A percentile compares a stretch with the other conserved stretches of the same genome.
These are phyloP conservation scores for Meganola albula DNA, from an alignment of 2,888 invertebrate species.

Conservation along the genomic window DNA sequence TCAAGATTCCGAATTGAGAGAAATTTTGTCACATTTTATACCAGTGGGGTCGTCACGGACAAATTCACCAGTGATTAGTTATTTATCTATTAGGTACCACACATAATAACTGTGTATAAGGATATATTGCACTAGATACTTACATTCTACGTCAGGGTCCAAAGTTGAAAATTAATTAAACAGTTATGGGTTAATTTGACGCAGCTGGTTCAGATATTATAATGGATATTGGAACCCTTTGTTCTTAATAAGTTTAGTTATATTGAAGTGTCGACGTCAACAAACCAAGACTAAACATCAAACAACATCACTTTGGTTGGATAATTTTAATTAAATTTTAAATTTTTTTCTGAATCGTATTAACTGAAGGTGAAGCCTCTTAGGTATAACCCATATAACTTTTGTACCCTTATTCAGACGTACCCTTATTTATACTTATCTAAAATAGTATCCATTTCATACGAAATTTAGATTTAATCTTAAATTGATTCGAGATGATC, in stretches of 20 bases:
- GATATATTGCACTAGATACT: background rate
- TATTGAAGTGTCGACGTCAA: slow-evolving; percentile 24
- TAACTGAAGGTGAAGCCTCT: too few species aligned
- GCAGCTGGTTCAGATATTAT: slow-evolving; percentile 47
- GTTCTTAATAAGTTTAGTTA: slow-evolving; percentile 35
- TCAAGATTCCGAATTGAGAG: too few species aligned
- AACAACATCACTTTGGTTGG: slow-evolving; percentile 9
- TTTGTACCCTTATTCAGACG: too few species aligned
- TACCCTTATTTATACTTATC: slow-evolving; percentile 17
- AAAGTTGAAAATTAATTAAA: slow-evolving; percentile 52
- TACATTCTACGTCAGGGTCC: slow-evolving; percentile 16
- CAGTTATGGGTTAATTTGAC: slow-evolving; percentile 46
- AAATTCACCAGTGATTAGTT: too few species aligned
- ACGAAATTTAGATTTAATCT: slow-evolving; percentile 62
- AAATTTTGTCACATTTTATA: too few species aligned
- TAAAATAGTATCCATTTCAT: slow-evolving; percentile 36
- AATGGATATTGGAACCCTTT: slow-evolving; percentile 43
- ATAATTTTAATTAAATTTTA: slow-evolving; percentile 12
- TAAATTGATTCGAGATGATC: slow-evolving; percentile 59
- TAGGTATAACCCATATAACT: too few species aligned
- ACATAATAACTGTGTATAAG: too few species aligned
- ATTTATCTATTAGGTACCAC: too few species aligned
- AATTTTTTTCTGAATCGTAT: too few species aligned
- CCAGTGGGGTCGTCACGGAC: too few species aligned
- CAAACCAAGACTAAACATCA: slow-evolving; percentile 15